Evolutionary conservation across 2,113 vertebrate genomes (phyloP), one percentile per base, ranked within the genome.

Genomic region (Pardalotus punctatus): DNA sequence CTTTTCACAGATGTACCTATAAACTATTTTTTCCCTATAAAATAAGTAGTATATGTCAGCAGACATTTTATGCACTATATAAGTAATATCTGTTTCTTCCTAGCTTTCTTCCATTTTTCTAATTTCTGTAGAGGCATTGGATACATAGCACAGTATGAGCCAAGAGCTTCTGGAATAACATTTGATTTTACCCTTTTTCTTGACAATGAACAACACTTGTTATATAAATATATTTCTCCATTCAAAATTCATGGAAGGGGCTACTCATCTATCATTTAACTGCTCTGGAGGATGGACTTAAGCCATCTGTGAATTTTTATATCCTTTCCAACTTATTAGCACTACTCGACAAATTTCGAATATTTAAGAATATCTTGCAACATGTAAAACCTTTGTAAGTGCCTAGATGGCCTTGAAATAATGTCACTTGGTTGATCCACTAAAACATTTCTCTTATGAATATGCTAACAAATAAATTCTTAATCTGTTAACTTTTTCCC

Each of bases 1-100:
- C 64, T 88, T 83, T 74, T 87, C 73, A 95, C 56, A 94, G 78
- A 62, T 93, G 83, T 79, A 85, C 50, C 67, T 95, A 83, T 88
- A 94, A 95, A 74, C 31, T 29, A 15, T 84, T 74, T 86, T 60
- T 82, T 66, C 64, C 47, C 83, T 81, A 71, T 73, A 27, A 58
- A 50, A 11, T 66, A 43, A 77, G 51, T 33, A 62, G 57, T 94
- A 14, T 85, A 27, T 83, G 72, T 78, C 90, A 96, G 72, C 56
- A 95, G 57, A 43, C 57, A 21, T 90, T 88, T 96, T 96, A 51
- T 73, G 40, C 67, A 66, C 47, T 62, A 7, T 58, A 24, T 86
- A 40, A 93, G 14, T 90, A 74, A 79, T 81, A 43, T 10, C 58
- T 50, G 76, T 10, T 72, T 61, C 45, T 89, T 53, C 65, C 65